Percentiles rank a stretch among this genome's conserved stretches.
Conservation (phyloP, 2,888 invertebrate genomes). For the Schrankia costaestrigalis region DNA sequence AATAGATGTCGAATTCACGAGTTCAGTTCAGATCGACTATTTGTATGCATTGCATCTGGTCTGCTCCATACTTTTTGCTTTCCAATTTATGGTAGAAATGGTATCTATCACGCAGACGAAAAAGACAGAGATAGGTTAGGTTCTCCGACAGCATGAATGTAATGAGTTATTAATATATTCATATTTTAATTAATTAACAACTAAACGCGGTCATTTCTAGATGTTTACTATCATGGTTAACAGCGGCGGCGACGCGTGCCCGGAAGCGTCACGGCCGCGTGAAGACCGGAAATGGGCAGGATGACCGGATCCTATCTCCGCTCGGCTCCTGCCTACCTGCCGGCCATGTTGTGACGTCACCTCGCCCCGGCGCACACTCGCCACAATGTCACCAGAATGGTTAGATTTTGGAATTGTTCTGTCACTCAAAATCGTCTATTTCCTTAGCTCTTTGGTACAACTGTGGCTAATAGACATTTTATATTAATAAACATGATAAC, state of each 20-base stretch:
- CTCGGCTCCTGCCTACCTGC: constrained; percentile 69
- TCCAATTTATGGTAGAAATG: too few species aligned
- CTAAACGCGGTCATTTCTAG: constrained; percentile 45
- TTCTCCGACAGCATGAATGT: too few species aligned
- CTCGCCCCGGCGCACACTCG: constrained; percentile 31
- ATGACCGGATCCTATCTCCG: constrained; percentile 81
- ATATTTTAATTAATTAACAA: constrained; percentile 1
- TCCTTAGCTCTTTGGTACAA: constrained; percentile 2
- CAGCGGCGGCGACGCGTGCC: constrained; percentile 73
- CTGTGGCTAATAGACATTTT: not conserved
- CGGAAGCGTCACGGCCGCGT: constrained; percentile 81
- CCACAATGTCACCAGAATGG: constrained; percentile 36
- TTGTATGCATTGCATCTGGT: too few species aligned
- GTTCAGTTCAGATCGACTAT: too few species aligned
- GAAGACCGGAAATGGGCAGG: constrained; percentile 81
- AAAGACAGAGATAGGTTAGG: too few species aligned
- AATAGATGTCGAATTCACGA: too few species aligned
- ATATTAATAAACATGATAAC: too few species aligned
- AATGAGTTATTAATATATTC: too few species aligned
- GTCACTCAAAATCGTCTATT: constrained; percentile 24
- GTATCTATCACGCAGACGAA: too few species aligned
- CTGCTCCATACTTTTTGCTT: too few species aligned
- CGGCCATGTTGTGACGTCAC: constrained; percentile 76
- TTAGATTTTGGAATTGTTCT: constrained; percentile 39
- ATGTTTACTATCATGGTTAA: constrained; percentile 42